Base-by-base conservation (phyloP, 37 sponge, comb jelly and placozoan genomes). In the Geodia barretti region DNA sequence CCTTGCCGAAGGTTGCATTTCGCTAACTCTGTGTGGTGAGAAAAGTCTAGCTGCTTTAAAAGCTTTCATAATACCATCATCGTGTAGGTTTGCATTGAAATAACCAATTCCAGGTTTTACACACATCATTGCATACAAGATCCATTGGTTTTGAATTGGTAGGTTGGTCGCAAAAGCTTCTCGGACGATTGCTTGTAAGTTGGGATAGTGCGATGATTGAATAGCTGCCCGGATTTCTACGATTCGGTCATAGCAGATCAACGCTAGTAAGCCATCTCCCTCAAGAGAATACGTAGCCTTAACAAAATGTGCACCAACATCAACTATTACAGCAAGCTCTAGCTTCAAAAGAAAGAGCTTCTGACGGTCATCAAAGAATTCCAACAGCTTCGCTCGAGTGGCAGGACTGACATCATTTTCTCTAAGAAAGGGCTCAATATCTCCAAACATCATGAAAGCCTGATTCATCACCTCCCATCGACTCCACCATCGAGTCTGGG, bases 1-100 rank as follows among this genome's bases (percentile, higher is more conserved):
- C 34, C 68, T 33, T 33, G 68, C 68, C 1, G 68, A 68, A 68
- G 68, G 68, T 3, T 30, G 9, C 34, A 68, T 30, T 29, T 68
- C 68, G 3, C 34, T 68, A 2, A 68, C 14, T 73, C 26, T 73
- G 1, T 37, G n/a, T 7, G 77, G 77, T 5, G 23, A 40, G 36
- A 76, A 76, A 21, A 79, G 68, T 41, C 79, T n/a, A 4, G 77
- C 62, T 76, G 77, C 77, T 61, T 76, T 76, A 36, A 76, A 76
- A 32, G 77, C 77, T 59, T 3, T 30, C 37, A 76, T 34, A 26
- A 33, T 4, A 30, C 23, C 35, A 9, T 62, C 63, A 2, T 35
- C 21, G 24, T 26, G 26, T 21, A 73, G 74, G 1, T 73, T 4
- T 3, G n/a, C 26, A 5, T 73, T 20, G 28, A 73, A 73, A 39